Evolutionary conservation across 2,113 vertebrate species (phyloP).

Genomic region (Sander vitreus): DNA sequence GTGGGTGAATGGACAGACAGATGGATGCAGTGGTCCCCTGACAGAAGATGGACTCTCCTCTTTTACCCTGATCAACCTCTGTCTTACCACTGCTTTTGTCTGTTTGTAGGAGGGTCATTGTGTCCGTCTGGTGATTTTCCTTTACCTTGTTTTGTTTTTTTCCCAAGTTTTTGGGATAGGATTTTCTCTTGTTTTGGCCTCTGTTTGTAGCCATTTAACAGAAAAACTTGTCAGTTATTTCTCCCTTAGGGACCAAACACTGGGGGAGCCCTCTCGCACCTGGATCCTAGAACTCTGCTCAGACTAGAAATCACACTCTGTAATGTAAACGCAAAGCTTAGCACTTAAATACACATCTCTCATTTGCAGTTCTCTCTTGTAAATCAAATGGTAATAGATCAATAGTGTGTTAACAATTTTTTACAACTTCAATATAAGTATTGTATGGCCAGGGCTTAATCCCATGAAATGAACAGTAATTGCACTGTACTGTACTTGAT

Average conservation of each 20-base stretch:
- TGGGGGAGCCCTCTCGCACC: constrained; percentile 53
- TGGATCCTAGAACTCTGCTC: constrained; percentile 62
- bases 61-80: constrained; percentile 85
- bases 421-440: constrained; percentile 59
- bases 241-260: constrained; percentile 75
- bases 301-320: constrained; percentile 59
- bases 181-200: constrained; percentile 80
- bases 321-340: constrained; percentile 58
- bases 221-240: constrained; percentile 57
- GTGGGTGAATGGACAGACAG: constrained; percentile 76
- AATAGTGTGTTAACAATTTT: constrained; percentile 59
- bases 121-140: constrained; percentile 65
- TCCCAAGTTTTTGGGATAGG: constrained; percentile 50
- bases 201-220: constrained; percentile 71
- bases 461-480: constrained; percentile 52
- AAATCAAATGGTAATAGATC: constrained; percentile 46
- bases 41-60: constrained; percentile 81
- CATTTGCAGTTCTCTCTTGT: constrained; percentile 41
- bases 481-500: constrained; percentile 56
- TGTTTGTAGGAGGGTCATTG: constrained; percentile 78
- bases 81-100: constrained; percentile 90
- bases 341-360: constrained; percentile 58
- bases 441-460: constrained; percentile 54
- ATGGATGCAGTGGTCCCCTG: constrained; percentile 80
- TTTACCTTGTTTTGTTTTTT: constrained; percentile 82